Evolutionary conservation across 2,888 invertebrate species (phyloP).

Genomic region (Hydrotaea cyrtoneurina): DNA sequence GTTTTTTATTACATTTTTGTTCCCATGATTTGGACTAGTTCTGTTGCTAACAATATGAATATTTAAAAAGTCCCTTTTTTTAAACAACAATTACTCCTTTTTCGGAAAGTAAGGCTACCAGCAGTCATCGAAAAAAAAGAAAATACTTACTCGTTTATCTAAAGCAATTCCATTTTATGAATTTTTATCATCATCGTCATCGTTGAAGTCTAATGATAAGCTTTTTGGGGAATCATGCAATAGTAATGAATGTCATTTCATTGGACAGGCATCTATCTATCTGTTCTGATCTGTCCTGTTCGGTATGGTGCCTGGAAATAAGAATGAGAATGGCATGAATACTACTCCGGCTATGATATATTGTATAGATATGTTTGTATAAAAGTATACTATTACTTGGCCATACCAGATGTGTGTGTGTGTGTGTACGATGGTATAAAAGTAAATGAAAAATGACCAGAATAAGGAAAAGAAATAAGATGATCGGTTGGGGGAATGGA

Average conservation of each 20-base stretch:
- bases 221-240: neutral
- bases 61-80: no score
- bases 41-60: no score
- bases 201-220: neutral
- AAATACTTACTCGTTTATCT: neutral
- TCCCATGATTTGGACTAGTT: no score
- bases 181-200: neutral
- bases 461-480: neutral
- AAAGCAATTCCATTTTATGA: neutral
- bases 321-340: slow-evolving; percentile 10
- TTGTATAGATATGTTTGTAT: neutral
- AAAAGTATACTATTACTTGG: neutral
- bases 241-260: slow-evolving; percentile 59
- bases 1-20: no score
- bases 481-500: neutral
- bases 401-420: neutral
- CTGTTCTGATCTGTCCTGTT: neutral
- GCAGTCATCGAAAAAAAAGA: no score
- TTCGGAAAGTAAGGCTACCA: no score
- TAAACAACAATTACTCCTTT: no score
- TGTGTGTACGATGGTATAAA: neutral
- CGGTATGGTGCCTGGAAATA: slow-evolving; percentile 10
- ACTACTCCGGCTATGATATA: neutral
- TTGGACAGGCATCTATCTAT: slow-evolving; percentile 18
- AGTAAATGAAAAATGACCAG: slow-evolving; percentile 38